A percentile compares a stretch with the other conserved stretches of the same genome.
These are phyloP conservation scores for Muschampia plurimacula DNA, from an alignment of 2,888 invertebrate genomes.

Conservation along the genomic window DNA sequence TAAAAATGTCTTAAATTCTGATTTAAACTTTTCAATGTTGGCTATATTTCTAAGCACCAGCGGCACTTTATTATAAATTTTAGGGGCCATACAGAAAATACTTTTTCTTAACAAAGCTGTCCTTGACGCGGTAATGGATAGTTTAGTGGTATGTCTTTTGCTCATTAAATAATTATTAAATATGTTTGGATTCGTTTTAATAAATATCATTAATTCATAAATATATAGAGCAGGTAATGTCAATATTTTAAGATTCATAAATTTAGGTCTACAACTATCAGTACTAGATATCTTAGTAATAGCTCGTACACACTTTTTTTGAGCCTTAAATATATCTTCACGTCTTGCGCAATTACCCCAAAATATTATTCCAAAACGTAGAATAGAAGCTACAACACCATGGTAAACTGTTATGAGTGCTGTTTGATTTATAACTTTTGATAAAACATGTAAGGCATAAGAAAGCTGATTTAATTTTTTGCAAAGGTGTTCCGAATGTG, in stretches of 20 bases:
- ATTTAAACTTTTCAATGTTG: too few relatives aligned
- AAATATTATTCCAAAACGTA: too few relatives aligned
- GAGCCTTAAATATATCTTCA: background rate
- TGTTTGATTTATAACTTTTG: background rate
- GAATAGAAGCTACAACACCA: background rate
- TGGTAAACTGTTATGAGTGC: background rate
- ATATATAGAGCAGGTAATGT: background rate
- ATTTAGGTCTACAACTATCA: background rate
- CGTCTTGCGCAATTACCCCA: background rate
- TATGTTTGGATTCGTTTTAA: background rate
- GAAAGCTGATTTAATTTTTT: background rate
- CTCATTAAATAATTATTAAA: too few relatives aligned
- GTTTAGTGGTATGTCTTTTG: too few relatives aligned
- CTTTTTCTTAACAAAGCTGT: too few relatives aligned
- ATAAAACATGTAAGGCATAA: background rate
- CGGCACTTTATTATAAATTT: too few relatives aligned
- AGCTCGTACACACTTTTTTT: background rate
- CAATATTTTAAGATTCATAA: background rate
- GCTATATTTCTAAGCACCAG: too few relatives aligned
- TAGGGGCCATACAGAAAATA: too few relatives aligned
- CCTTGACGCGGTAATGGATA: too few relatives aligned
- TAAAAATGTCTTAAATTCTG: too few relatives aligned
- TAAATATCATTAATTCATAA: conserved; percentile 2
- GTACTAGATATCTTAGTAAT: conserved; percentile 1
- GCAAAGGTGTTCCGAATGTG: background rate